Evolutionary conservation across 1,140 invertebrate genomes (phyloP).

Genomic region (Mamestra configurata): DNA sequence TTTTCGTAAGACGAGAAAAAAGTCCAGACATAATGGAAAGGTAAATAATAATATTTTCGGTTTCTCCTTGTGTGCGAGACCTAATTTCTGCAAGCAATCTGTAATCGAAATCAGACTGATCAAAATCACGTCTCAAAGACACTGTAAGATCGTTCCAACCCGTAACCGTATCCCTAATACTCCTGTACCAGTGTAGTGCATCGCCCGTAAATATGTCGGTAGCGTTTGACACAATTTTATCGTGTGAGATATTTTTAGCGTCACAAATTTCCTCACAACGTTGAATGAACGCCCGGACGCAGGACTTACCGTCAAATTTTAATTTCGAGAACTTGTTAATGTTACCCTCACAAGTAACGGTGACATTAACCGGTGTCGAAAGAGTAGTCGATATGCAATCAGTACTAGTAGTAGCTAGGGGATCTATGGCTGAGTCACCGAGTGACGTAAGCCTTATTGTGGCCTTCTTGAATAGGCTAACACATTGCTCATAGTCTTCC

Average conservation of each 20-base stretch:
- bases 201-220: slow-evolving; percentile 63
- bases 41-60: too few relatives aligned
- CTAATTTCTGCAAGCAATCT: neutral
- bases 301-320: slow-evolving; percentile 58
- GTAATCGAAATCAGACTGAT: neutral
- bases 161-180: slow-evolving; percentile 1
- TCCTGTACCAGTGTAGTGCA: slow-evolving; percentile 64
- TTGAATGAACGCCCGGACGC: slow-evolving; percentile 57
- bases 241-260: slow-evolving; percentile 47
- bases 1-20: too few relatives aligned
- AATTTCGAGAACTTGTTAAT: slow-evolving; percentile 7
- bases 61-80: neutral
- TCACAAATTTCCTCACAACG: slow-evolving; percentile 53
- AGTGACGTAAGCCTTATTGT: too few relatives aligned
- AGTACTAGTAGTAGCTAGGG: neutral
- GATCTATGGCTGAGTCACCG: neutral
- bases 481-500: neutral
- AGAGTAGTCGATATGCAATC: neutral
- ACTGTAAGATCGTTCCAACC: neutral
- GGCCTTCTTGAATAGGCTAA: too few relatives aligned
- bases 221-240: slow-evolving; percentile 53
- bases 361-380: neutral
- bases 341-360: neutral
- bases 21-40: too few relatives aligned
- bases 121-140: neutral